These are phyloP conservation scores for Hydractinia echinata DNA, from an alignment of 30 jellyfish, hydroid and myxozoan genomes.

Conservation along the genomic window DNA sequence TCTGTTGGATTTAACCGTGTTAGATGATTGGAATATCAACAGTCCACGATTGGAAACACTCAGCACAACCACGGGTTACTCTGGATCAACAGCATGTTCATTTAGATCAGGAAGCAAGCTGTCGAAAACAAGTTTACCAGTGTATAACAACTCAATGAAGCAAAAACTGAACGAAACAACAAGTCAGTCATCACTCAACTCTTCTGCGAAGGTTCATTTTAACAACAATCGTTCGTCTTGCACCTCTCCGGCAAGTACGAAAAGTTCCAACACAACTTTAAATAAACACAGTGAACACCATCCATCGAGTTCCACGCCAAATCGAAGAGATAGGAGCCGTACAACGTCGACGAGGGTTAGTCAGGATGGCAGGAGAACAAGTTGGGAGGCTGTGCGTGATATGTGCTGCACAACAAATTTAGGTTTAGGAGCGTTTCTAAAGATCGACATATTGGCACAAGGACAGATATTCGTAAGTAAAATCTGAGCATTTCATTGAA, in stretches of 20 bases:
- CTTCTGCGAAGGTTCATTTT: constrained; percentile 3
- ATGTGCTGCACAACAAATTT: constrained; percentile 13
- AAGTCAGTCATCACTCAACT: not conserved
- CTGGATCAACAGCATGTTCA: not conserved
- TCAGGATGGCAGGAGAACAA: not conserved
- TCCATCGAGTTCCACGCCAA: not conserved
- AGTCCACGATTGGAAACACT: not conserved
- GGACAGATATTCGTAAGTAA: constrained; percentile 36
- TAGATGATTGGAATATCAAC: not conserved
- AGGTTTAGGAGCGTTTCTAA: constrained; percentile 37
- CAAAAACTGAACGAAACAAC: not conserved
- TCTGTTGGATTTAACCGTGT: constrained; percentile 23
- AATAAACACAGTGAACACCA: not conserved
- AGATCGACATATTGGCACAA: constrained; percentile 9
- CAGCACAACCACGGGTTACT: not conserved
- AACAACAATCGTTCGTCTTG: not conserved
- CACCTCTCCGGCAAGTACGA: not conserved
- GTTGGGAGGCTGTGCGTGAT: not conserved
- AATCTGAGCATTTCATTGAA: too few relatives aligned
- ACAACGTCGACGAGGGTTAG: not conserved
- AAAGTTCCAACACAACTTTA: not conserved
- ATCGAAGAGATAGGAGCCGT: not conserved
- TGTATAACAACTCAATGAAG: not conserved
- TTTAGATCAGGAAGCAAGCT: not conserved
- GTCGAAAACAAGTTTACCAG: constrained; percentile 6